Evolutionary conservation across 2,888 invertebrate species (phyloP), one percentile per base, ranked within the genome.

Genomic region (Lycia hirtaria): DNA sequence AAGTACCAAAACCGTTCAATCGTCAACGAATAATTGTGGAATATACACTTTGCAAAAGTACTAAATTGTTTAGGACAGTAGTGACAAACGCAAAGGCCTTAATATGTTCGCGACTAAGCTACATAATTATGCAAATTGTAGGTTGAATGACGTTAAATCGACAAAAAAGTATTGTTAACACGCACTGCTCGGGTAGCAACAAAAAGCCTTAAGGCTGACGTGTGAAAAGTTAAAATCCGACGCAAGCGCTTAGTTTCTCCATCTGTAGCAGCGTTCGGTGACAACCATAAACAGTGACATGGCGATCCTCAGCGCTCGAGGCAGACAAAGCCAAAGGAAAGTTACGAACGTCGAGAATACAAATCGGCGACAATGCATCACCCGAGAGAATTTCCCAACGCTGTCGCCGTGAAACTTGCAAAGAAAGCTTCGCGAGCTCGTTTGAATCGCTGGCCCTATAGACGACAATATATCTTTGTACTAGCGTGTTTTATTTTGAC

Each of bases 301-400:
- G 55, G 63, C 50, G 66, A 82, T 84, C 83, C 85, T 83, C 60
- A 69, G 71, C 66, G 64, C 58, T 67, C 65, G 68, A 65, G 68
- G 65, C 54, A 70, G 65, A 73, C 78, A 76, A 89, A 85, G 80
- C 81, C 78, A 68, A 78, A 90, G 85, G 92, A 92, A 92, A 92
- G 92, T 88, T 78, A 74, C 69, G 67, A 68, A 58, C 69, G 63
- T 64, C 77, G 72, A 73, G 92, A 86, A 92, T 92, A 91, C 88
- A 84, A 90, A 91, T 86, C 63, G 78, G 75, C 80, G 74, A 85
- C 88, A 87, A 88, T 88, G 81, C 84, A 81, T 81, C 81, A 80
- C 70, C 68, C 71, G 71, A 71, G 72, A 74, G 74, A 76, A 81
- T 88, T 88, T 88, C 87, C 83, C 85, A 90, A 89, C 83, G 74